phyloP scores from a whole-genome alignment of 1,140 invertebrate species.

The Ceratina australensis region DNA sequence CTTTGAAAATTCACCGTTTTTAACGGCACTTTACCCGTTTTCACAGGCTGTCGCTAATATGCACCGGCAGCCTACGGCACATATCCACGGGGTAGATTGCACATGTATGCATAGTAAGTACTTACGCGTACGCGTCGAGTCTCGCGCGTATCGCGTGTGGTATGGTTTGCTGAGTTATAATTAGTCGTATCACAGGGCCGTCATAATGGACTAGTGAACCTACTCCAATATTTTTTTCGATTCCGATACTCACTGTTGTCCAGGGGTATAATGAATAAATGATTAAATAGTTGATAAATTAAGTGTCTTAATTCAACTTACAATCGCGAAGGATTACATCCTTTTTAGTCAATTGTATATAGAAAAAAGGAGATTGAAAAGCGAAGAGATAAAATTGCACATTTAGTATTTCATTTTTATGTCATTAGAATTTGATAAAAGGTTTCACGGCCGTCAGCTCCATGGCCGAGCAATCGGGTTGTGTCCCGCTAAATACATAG shows the following conservation, averaged over 20 bases:
- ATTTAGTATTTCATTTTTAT: not conserved
- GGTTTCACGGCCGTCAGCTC: slow-evolving; percentile 37
- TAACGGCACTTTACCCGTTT: slow-evolving; percentile 15
- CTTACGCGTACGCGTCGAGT: slow-evolving; percentile 51
- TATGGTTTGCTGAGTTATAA: slow-evolving; percentile 69
- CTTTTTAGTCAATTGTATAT: too few species aligned
- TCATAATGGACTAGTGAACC: slow-evolving; percentile 40
- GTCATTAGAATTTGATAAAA: slow-evolving; percentile 1
- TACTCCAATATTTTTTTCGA: slow-evolving; percentile 1
- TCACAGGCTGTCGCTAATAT: not conserved
- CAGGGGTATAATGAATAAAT: not conserved
- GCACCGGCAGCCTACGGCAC: slow-evolving; percentile 3
- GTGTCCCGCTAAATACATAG: not conserved
- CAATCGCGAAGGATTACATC: not conserved
- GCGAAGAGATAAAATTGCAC: too few species aligned
- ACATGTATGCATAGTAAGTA: slow-evolving; percentile 12
- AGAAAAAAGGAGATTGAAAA: too few species aligned
- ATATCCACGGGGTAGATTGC: slow-evolving; percentile 28
- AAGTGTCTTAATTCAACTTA: not conserved
- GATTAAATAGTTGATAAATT: too few species aligned
- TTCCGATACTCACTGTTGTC: too few species aligned
- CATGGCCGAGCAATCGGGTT: not conserved
- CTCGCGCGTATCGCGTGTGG: slow-evolving; percentile 52
- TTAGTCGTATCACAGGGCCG: slow-evolving; percentile 65
- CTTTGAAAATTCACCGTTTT: slow-evolving; percentile 7